Evolutionary conservation across 2,888 invertebrate genomes (phyloP).

Genomic region (Cephus sareptanus): DNA sequence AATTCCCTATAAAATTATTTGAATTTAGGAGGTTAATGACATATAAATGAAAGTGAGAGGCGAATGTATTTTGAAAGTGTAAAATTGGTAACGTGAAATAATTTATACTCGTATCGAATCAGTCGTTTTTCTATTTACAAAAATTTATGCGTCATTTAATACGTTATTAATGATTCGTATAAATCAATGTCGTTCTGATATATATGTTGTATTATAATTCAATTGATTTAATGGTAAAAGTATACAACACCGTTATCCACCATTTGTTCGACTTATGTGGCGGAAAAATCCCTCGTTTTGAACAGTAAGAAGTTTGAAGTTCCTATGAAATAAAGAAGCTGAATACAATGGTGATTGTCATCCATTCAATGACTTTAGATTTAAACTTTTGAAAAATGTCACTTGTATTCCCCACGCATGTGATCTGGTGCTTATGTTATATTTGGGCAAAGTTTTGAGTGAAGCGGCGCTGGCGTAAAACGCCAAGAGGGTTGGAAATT

Average conservation of each 20-base stretch:
- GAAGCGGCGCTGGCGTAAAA: background rate
- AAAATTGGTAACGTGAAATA: background rate
- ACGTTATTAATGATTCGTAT: background rate
- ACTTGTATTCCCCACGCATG: background rate
- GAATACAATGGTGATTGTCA: background rate
- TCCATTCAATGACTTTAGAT: background rate
- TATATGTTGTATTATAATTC: background rate
- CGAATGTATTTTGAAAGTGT: background rate
- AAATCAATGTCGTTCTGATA: background rate
- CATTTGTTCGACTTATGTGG: background rate
- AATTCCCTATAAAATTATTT: background rate
- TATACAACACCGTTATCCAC: background rate
- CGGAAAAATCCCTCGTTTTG: background rate
- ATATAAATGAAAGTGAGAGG: background rate
- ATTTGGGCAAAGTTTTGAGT: background rate
- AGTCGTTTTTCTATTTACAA: background rate
- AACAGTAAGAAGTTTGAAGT: background rate
- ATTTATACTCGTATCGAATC: background rate
- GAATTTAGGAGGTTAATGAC: background rate
- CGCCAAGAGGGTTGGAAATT: background rate
- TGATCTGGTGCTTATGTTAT: background rate
- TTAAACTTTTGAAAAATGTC: background rate
- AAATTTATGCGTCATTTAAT: background rate
- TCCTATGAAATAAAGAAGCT: background rate
- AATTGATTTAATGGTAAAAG: background rate